phyloP scores from a whole-genome alignment of 2,797 vertebrate species.

The Poeciliopsis presidionis region DNA sequence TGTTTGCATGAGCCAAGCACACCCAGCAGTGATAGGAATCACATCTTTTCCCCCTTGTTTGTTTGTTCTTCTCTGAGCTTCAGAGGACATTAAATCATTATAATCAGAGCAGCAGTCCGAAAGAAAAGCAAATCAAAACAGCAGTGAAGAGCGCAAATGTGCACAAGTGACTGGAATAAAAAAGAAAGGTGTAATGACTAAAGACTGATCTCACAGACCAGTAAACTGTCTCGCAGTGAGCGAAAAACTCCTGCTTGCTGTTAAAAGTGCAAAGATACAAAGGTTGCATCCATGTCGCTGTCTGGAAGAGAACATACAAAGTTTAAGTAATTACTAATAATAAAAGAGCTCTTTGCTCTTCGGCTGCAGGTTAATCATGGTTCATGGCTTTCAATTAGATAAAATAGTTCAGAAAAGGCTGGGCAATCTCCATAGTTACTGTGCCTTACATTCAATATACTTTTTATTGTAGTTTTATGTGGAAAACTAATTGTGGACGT shows the following conservation, averaged over 20 bases:
- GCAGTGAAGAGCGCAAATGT: background rate
- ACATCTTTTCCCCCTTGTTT: background rate
- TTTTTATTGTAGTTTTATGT: background rate
- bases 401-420: background rate
- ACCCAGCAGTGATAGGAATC: constrained; percentile 1
- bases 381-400: background rate
- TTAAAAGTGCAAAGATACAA: constrained; percentile 23
- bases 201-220: background rate
- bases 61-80: background rate
- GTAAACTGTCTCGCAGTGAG: constrained; percentile 3
- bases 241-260: background rate
- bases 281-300: constrained; percentile 24
- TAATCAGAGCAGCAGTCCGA: background rate
- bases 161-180: background rate
- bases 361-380: background rate
- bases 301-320: background rate
- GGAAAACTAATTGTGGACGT: background rate
- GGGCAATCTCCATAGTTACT: background rate
- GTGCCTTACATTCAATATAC: background rate
- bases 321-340: background rate
- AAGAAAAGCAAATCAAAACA: background rate
- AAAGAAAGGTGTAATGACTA: background rate
- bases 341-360: background rate
- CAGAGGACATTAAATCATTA: background rate
- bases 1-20: background rate